Evolutionary conservation across 2,113 vertebrate species (phyloP).

Genomic region (Oxyura jamaicensis): DNA sequence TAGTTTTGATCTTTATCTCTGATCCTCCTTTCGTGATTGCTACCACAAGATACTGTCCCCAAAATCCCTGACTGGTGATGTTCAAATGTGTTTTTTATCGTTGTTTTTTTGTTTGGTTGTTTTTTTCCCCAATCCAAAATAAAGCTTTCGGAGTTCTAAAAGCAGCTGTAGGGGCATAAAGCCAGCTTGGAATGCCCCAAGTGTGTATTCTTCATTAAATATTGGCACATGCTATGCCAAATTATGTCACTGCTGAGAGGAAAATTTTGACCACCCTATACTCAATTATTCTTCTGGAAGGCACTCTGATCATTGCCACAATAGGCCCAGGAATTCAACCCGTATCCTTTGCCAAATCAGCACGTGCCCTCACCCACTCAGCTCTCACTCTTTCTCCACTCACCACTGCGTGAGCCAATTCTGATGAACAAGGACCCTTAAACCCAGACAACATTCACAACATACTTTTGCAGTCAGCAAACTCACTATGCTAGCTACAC

Average conservation of each 20-base stretch:
- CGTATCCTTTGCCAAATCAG: background rate
- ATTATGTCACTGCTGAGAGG: background rate
- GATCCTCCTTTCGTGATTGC: constrained; percentile 62
- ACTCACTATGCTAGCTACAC: background rate
- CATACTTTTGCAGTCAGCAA: background rate
- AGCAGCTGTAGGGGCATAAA: constrained; percentile 36
- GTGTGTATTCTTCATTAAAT: constrained; percentile 48
- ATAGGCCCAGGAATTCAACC: background rate
- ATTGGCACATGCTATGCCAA: background rate
- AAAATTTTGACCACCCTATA: background rate
- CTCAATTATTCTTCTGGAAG: background rate
- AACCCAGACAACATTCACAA: background rate
- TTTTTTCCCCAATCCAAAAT: background rate
- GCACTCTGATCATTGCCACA: background rate
- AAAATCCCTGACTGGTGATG: constrained; percentile 36
- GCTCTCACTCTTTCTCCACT: background rate
- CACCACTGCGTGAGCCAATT: background rate
- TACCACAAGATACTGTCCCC: constrained; percentile 44
- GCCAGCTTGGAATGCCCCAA: constrained; percentile 46
- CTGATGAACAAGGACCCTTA: background rate
- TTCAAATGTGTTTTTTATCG: constrained; percentile 7
- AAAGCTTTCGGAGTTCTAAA: constrained; percentile 44
- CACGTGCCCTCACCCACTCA: background rate
- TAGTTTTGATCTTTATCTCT: constrained; percentile 69
- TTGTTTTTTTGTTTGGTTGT: background rate